These are phyloP conservation scores for Opisthocomus hoazin DNA, from an alignment of 2,113 vertebrate species.

Conservation along the genomic window DNA sequence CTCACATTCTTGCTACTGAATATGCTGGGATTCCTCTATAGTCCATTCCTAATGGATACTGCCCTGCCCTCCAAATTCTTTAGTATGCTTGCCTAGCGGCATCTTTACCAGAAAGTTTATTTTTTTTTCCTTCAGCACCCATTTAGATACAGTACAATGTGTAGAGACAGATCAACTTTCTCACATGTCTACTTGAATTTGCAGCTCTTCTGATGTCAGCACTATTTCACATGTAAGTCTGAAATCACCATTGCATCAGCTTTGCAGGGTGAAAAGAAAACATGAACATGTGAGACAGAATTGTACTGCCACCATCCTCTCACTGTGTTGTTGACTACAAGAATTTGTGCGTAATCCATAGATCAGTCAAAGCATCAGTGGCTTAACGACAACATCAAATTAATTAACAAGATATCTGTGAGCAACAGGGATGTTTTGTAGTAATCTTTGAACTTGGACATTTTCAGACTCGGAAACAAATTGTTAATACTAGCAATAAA, in stretches of 20 bases:
- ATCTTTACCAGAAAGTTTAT: neutral
- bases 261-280: constrained; percentile 22
- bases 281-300: neutral
- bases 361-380: neutral
- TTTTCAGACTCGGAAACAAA: neutral
- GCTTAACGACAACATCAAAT: neutral
- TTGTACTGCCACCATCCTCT: neutral
- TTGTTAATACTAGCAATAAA: neutral
- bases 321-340: neutral
- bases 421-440: neutral
- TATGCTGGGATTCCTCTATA: constrained; percentile 50
- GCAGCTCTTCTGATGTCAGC: constrained; percentile 75
- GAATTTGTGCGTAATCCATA: neutral
- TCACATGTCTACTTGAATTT: constrained; percentile 73
- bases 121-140: constrained; percentile 45
- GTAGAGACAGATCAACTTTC: constrained; percentile 80
- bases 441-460: neutral
- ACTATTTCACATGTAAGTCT: constrained; percentile 78
- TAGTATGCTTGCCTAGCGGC: neutral
- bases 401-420: neutral
- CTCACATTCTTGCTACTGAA: constrained; percentile 40
- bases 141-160: constrained; percentile 76
- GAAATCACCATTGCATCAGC: constrained; percentile 77
- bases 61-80: constrained; percentile 34
- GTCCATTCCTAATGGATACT: constrained; percentile 33